phyloP scores from a whole-genome alignment of 1,140 invertebrate species.

The Diabrotica undecimpunctata region DNA sequence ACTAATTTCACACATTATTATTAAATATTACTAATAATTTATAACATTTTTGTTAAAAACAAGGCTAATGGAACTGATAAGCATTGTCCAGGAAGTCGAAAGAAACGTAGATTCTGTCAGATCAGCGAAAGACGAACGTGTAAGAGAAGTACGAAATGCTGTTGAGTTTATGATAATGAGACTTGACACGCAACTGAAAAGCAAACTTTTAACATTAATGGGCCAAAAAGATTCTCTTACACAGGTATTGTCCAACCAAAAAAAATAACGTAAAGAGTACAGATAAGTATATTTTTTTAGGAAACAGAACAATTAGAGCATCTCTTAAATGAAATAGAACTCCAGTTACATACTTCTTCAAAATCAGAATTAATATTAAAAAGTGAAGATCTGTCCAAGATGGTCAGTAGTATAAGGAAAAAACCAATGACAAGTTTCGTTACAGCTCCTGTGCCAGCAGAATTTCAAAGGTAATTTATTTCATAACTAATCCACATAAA shows the following conservation, averaged over 20 bases:
- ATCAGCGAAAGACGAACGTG: constrained; percentile 84
- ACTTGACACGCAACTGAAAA: constrained; percentile 85
- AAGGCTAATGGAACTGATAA: constrained; percentile 78
- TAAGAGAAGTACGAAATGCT: constrained; percentile 86
- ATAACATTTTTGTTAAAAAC: too few relatives aligned
- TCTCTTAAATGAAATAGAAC: constrained; percentile 78
- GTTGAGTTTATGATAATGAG: constrained; percentile 90
- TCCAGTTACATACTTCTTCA: constrained; percentile 68
- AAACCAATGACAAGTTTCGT: constrained; percentile 86
- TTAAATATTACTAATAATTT: too few relatives aligned
- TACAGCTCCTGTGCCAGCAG: constrained; percentile 78
- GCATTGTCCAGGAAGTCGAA: constrained; percentile 86
- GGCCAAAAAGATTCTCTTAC: constrained; percentile 82
- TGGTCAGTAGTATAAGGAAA: constrained; percentile 75
- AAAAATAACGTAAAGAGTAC: too few relatives aligned
- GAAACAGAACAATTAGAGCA: constrained; percentile 80
- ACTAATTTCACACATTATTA: too few relatives aligned
- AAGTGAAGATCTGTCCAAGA: constrained; percentile 71
- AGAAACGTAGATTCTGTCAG: constrained; percentile 85
- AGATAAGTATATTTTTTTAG: constrained; percentile 4
- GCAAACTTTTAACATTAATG: constrained; percentile 82
- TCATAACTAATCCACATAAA: too few relatives aligned
- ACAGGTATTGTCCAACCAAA: constrained; percentile 44
- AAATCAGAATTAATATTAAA: constrained; percentile 77
- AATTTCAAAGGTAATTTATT: constrained; percentile 73